Percentiles rank a stretch among this genome's conserved stretches.
Evolutionary conservation across 1,140 invertebrate species (phyloP).

Genomic region (Drosophila chauvacae): DNA sequence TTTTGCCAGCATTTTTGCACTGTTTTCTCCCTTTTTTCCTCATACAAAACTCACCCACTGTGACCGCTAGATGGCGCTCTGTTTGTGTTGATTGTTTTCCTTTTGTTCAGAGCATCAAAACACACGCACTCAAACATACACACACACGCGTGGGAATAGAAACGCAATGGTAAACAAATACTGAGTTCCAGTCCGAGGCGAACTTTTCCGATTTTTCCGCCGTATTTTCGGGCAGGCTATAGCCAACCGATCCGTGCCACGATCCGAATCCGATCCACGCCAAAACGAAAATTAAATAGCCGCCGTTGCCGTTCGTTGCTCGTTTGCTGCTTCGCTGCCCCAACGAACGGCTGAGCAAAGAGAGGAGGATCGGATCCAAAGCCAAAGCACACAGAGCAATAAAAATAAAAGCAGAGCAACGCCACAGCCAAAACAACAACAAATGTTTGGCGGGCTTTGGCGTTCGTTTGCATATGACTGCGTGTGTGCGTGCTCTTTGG

Average conservation of each 20-base stretch:
- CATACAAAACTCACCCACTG: slow-evolving; percentile 19
- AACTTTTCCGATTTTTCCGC: slow-evolving; percentile 43
- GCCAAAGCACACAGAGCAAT: slow-evolving; percentile 59
- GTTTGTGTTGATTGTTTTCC: slow-evolving; percentile 22
- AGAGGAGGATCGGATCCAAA: slow-evolving; percentile 36
- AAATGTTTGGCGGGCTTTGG: slow-evolving; percentile 72
- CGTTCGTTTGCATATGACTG: slow-evolving; percentile 56
- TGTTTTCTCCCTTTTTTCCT: not conserved
- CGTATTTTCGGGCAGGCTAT: slow-evolving; percentile 29
- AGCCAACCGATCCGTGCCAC: slow-evolving; percentile 30
- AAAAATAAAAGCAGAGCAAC: slow-evolving; percentile 81
- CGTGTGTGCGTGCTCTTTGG: slow-evolving; percentile 50
- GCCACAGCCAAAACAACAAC: slow-evolving; percentile 28
- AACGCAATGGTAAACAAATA: slow-evolving; percentile 38
- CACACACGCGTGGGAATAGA: slow-evolving; percentile 1
- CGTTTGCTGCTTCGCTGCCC: slow-evolving; percentile 44
- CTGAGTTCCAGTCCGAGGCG: slow-evolving; percentile 56
- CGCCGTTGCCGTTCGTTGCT: slow-evolving; percentile 40
- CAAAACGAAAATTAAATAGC: slow-evolving; percentile 80
- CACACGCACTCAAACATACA: slow-evolving; percentile 1
- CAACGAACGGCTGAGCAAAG: slow-evolving; percentile 28
- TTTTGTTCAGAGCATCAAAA: slow-evolving; percentile 14
- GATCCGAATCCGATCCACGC: slow-evolving; percentile 64
- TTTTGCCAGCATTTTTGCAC: slow-evolving; percentile 5
- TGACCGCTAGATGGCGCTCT: slow-evolving; percentile 57